phyloP scores from a whole-genome alignment of 2,888 invertebrate genomes.

The Hirtodrosophila histrioides region DNA sequence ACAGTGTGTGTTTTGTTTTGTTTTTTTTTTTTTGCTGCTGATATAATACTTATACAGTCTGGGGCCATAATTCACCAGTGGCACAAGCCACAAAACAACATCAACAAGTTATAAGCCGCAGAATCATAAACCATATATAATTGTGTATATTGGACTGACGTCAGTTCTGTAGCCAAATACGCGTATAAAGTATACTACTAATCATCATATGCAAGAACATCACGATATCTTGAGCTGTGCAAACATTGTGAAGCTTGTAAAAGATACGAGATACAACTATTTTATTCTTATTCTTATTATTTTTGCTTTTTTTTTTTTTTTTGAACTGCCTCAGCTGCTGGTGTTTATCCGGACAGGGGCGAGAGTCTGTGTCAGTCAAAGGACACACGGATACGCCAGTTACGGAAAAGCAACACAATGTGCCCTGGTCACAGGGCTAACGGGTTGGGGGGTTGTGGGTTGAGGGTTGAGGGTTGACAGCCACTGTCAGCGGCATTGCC shows the following conservation, averaged over 20 bases:
- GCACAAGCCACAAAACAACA: slow-evolving; percentile 62
- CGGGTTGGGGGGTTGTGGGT: not conserved
- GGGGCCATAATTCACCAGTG: slow-evolving; percentile 66
- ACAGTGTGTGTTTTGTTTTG: slow-evolving; percentile 1
- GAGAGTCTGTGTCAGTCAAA: slow-evolving; percentile 41
- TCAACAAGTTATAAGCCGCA: slow-evolving; percentile 57
- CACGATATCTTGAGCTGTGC: slow-evolving; percentile 48
- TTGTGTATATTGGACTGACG: slow-evolving; percentile 61
- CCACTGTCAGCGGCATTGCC: slow-evolving; percentile 33
- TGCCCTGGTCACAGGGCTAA: slow-evolving; percentile 50
- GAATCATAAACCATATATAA: slow-evolving; percentile 59
- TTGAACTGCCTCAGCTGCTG: slow-evolving; percentile 10
- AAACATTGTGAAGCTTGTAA: slow-evolving; percentile 45
- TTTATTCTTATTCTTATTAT: not conserved
- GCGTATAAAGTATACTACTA: slow-evolving; percentile 31
- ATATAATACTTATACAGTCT: slow-evolving; percentile 31
- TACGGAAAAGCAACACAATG: slow-evolving; percentile 1
- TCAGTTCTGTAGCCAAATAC: slow-evolving; percentile 52
- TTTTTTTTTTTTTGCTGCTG: slow-evolving; percentile 21
- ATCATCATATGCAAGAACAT: slow-evolving; percentile 21
- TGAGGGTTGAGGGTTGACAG: slow-evolving; percentile 46
- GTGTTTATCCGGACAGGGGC: slow-evolving; percentile 6
- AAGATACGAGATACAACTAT: slow-evolving; percentile 28
- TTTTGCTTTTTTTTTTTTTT: slow-evolving; percentile 34
- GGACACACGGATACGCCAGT: slow-evolving; percentile 41